Evolutionary conservation across 2,113 vertebrate species (phyloP), one percentile per base, ranked within the genome.

Genomic region (Heterotis niloticus): DNA sequence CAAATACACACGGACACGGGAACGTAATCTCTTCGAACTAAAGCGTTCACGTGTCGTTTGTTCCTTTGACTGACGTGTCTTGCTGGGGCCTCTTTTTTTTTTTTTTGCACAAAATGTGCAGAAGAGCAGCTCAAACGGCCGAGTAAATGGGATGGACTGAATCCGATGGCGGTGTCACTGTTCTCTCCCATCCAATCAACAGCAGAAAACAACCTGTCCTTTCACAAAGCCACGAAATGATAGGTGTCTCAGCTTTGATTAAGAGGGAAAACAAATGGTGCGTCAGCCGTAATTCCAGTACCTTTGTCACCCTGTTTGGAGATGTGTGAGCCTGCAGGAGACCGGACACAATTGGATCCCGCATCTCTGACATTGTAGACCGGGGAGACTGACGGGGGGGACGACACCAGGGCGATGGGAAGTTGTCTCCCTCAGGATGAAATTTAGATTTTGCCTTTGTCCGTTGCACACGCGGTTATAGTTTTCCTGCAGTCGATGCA

Each of bases 1-100:
- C 59, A 54, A 56, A 54, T 18, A 52, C 34, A 44, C 7, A 16
- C 16, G 23, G 70, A 69, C 74, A 65, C 10, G 11, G 34, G 67
- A 54, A 64, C 68, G 59, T 72, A 64, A 54, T 14, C 29, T 23
- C 29, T 16, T 44, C 51, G 18, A 67, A 60, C 24, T 68, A 64
- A 56, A 66, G 29, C 28, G 20, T 26, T 68, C 76, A 23, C 29
- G 5, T 59, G 52, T 54, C 54, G 17, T 34, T 56, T 69, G 10
- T 78, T 67, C 69, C 26, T 23, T 28, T 82, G 75, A 75, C n/a
- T 57, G 74, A 70, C 52, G 7, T 26, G 57, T 51, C 29, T 56
- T 51, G 16, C 56, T 71, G 26, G 20, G 51, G n/a, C 20, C 56
- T 62, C 66, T 16, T 62, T 70, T 71, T 69, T 5, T 28, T 54